Evolutionary conservation across 1,140 invertebrate genomes (phyloP), one percentile per base, ranked within the genome.

Genomic region (Euura saliciscinereae): DNA sequence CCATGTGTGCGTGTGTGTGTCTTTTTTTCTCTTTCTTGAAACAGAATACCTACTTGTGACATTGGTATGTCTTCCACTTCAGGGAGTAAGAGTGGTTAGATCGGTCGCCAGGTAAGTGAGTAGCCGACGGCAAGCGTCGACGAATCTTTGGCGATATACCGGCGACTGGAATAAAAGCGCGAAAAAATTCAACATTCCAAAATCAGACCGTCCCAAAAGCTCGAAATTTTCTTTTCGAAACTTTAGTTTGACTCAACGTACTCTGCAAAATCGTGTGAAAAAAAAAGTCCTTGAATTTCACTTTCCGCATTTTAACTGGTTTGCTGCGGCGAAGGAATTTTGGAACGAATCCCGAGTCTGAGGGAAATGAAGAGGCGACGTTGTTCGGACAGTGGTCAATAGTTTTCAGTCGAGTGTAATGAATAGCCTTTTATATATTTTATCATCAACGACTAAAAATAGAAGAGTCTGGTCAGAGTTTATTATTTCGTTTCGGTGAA

Each of bases 401-500:
- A 79, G 74, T 78, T 76, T 75, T 65, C 71, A 45, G 68, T 7
- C 51, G 66, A 72, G 75, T 75, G 73, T 78, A 80, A 81, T 77
- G 78, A 79, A 78, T 77, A 77, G 77, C 73, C 74, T 80, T 80
- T 80, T 80, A 80, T 82, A 80, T 79, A 84, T 81, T 84, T 82
- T 80, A 85, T 85, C 79, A 79, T 82, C 75, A 76, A 65, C 43
- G 51, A 45, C 28, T 69, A 69, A 69, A 69, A 69, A 69, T 69
- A 69, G 44, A 64, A 43, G 64, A 51, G 69, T 44, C 68, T 71
- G 72, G 44, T 65, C 67, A 79, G 76, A 81, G 80, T 86, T 85
- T 86, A 84, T 87, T 86, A 85, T 86, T 85, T 86, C 79, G 80
- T 84, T 84, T 83, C 76, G 78, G 82, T 81, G 77, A 81, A 81